Evolutionary conservation across 2,888 invertebrate genomes (phyloP).

Genomic region (Euphydryas editha): DNA sequence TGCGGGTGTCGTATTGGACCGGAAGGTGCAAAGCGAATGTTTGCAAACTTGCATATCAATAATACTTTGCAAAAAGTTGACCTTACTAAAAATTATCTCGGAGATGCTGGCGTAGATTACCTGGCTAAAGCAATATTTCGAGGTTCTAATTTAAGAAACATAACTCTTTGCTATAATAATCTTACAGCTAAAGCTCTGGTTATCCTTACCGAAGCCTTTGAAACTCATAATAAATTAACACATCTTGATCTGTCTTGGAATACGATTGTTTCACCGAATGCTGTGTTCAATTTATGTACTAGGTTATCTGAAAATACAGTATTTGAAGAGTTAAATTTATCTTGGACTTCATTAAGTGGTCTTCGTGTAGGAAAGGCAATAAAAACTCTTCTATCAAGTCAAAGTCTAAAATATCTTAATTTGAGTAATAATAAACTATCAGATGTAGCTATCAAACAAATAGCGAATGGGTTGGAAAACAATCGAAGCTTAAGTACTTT

Average conservation of each 20-base stretch:
- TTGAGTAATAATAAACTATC: conserved; percentile 61
- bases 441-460: conserved; percentile 49
- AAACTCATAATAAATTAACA: conserved; percentile 56
- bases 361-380: conserved; percentile 53
- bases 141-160: conserved; percentile 53
- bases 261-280: conserved; percentile 49
- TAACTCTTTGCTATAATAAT: conserved; percentile 60
- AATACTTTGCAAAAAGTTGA: conserved; percentile 52
- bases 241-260: conserved; percentile 68
- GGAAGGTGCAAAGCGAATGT: conserved; percentile 52
- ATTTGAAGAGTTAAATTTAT: conserved; percentile 59
- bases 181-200: conserved; percentile 55
- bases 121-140: conserved; percentile 52
- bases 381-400: conserved; percentile 49
- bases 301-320: conserved; percentile 52
- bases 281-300: conserved; percentile 49
- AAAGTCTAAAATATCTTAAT: conserved; percentile 52
- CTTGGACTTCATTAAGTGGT: conserved; percentile 62
- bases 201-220: conserved; percentile 55
- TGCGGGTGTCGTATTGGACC: conserved; percentile 66
- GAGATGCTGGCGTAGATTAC: conserved; percentile 55
- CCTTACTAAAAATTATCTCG: conserved; percentile 57
- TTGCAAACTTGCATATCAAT: conserved; percentile 52
- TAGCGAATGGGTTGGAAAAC: conserved; percentile 46
- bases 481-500: conserved; percentile 56